Conservation (phyloP, 2,888 invertebrate genomes). For the Eupithecia insigniata region DNA sequence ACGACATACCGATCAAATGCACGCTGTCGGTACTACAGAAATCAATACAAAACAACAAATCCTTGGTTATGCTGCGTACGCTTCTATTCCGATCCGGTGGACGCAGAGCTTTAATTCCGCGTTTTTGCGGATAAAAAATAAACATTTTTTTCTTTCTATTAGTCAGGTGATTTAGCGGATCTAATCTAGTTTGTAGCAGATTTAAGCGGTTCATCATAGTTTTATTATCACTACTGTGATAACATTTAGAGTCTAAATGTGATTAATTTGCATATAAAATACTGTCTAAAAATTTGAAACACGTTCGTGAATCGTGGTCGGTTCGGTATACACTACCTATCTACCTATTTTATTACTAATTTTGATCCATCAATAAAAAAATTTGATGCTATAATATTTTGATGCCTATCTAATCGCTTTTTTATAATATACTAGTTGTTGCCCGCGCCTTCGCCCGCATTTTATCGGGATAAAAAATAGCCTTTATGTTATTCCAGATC, state of each 20-base stretch:
- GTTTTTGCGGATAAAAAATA: background rate
- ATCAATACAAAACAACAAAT: no score
- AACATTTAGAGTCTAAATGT: no score
- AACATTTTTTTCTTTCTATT: background rate
- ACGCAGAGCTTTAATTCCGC: background rate
- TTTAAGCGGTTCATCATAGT: background rate
- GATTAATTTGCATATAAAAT: no score
- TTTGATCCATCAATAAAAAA: constrained; percentile 1
- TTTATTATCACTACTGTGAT: background rate
- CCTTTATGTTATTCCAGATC: no score
- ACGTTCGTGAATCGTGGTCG: background rate
- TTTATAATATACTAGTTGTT: no score
- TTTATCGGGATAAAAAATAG: no score
- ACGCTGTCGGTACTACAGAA: no score
- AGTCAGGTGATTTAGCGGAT: background rate
- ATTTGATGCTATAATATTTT: background rate
- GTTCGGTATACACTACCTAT: background rate
- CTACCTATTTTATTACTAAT: background rate
- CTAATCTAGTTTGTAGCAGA: constrained; percentile 1
- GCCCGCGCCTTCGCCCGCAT: no score
- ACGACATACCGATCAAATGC: no score
- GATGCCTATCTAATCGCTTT: background rate
- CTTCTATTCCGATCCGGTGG: no score
- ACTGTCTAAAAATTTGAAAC: no score
- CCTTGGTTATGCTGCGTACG: no score